Conservation (phyloP, 2,888 invertebrate species). For the Eilema caniola region DNA sequence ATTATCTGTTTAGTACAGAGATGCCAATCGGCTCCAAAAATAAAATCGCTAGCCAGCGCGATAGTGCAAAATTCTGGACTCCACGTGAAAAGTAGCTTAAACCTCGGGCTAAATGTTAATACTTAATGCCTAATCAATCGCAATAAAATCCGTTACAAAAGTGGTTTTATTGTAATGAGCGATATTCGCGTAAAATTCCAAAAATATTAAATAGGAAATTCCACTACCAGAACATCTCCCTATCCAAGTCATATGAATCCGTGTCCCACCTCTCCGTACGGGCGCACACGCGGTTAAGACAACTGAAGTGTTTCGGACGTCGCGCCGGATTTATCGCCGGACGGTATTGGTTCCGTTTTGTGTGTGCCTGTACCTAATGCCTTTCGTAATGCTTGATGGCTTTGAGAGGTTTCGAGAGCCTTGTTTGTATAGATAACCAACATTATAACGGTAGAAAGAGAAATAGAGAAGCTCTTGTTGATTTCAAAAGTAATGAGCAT, state of each 20-base stretch:
- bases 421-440: slow-evolving; percentile 6
- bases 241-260: slow-evolving; percentile 21
- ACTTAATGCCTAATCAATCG: no score
- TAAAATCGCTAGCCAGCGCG: no score
- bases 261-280: slow-evolving; percentile 40
- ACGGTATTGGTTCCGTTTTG: slow-evolving; percentile 79
- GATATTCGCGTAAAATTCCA: no score
- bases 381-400: slow-evolving; percentile 33
- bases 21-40: no score
- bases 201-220: background rate
- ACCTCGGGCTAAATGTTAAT: no score
- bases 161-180: no score
- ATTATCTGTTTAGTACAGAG: no score
- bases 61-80: no score
- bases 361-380: slow-evolving; percentile 30
- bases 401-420: slow-evolving; percentile 19
- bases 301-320: slow-evolving; percentile 83
- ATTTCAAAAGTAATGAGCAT: no score
- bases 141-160: background rate
- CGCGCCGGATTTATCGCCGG: slow-evolving; percentile 79
- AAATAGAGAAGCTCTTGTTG: no score
- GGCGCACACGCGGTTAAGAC: slow-evolving; percentile 76
- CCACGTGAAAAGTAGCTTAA: no score
- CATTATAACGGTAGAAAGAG: no score
- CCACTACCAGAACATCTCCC: background rate